These are phyloP conservation scores for Nasonia oneida DNA, from an alignment of 2,888 invertebrate genomes.

Conservation along the genomic window DNA sequence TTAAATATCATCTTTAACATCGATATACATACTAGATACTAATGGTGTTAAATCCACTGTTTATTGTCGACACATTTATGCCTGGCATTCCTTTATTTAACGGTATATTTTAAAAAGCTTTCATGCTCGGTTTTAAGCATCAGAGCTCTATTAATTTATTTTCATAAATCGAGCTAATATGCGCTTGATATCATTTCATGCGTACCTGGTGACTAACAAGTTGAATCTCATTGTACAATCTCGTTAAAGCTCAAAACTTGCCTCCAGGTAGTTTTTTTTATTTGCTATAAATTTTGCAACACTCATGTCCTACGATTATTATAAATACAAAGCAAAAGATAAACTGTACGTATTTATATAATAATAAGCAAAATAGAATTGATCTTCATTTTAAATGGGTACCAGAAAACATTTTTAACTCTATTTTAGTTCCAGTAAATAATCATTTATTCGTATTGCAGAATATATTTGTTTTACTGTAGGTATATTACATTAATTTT, in stretches of 20 bases:
- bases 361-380: slow-evolving; percentile 19
- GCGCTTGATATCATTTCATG: slow-evolving; percentile 30
- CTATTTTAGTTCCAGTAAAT: background rate
- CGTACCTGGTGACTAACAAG: slow-evolving; percentile 33
- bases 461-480: background rate
- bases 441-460: background rate
- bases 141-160: slow-evolving; percentile 49
- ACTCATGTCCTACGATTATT: background rate
- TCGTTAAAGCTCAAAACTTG: slow-evolving; percentile 39
- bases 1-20: slow-evolving; percentile 17
- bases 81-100: slow-evolving; percentile 27
- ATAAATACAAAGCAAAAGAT: background rate
- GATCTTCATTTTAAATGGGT: slow-evolving; percentile 18
- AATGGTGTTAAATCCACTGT: slow-evolving; percentile 6
- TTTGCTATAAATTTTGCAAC: background rate
- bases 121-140: slow-evolving; percentile 21
- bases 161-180: slow-evolving; percentile 36
- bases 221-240: slow-evolving; percentile 57
- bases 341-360: slow-evolving; percentile 36
- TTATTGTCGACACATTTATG: slow-evolving; percentile 27
- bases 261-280: slow-evolving; percentile 31
- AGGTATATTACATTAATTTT: background rate
- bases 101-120: slow-evolving; percentile 25
- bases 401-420: slow-evolving; percentile 39
- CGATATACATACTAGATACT: slow-evolving; percentile 32